Percentiles rank a stretch among this genome's conserved stretches.
Conservation (phyloP, 1,140 invertebrate genomes). For the Heliconius eleuchia region DNA sequence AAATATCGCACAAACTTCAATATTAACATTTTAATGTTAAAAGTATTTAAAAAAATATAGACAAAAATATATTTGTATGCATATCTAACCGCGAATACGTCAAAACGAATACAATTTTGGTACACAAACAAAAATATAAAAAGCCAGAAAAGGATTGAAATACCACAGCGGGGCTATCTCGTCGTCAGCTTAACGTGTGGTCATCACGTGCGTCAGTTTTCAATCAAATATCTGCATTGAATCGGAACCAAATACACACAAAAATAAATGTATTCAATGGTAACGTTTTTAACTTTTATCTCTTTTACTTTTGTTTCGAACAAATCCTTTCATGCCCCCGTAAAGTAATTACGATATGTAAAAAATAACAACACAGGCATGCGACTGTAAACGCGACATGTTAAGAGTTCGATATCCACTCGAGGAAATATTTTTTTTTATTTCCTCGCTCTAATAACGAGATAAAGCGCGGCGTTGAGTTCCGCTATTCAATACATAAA, state of each 20-base stretch:
- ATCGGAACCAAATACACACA: slow-evolving; percentile 8
- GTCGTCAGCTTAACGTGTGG: not conserved
- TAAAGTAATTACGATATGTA: not conserved
- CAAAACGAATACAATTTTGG: not conserved
- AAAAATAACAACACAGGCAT: not conserved
- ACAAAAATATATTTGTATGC: too few species aligned
- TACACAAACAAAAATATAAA: not conserved
- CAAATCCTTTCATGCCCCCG: not conserved
- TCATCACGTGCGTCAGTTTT: not conserved
- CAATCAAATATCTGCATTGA: slow-evolving; percentile 20
- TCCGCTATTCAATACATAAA: too few species aligned
- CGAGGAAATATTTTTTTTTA: too few species aligned
- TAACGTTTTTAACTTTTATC: not conserved
- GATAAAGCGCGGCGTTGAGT: too few species aligned
- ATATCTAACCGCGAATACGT: too few species aligned
- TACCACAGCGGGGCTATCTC: not conserved
- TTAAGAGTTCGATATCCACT: too few species aligned
- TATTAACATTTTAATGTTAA: too few species aligned
- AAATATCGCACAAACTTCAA: too few species aligned
- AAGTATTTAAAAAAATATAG: too few species aligned
- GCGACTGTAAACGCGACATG: too few species aligned
- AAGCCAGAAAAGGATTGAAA: not conserved
- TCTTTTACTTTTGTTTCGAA: not conserved
- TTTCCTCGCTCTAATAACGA: too few species aligned
- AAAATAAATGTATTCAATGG: slow-evolving; percentile 15